A percentile compares a stretch with the other conserved stretches of the same genome.
Evolutionary conservation across 2,888 invertebrate species (phyloP).

Genomic region (Sarcophaga caerulescens): DNA sequence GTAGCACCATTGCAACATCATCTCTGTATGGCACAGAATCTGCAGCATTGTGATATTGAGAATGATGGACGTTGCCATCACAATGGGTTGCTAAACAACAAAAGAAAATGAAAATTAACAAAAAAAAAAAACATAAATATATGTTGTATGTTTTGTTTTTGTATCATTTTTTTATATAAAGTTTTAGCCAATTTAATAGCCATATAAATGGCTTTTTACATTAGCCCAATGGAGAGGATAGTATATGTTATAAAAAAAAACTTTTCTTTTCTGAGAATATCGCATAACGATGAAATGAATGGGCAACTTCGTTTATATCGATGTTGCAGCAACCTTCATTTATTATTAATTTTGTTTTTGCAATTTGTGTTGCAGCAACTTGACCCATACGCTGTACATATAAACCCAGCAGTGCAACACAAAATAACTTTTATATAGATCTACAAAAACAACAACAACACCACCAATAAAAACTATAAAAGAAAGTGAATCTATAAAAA

Average conservation of each 20-base stretch:
- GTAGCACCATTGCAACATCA: neutral
- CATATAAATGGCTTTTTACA: constrained; percentile 48
- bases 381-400: neutral
- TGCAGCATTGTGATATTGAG: neutral
- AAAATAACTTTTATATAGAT: neutral
- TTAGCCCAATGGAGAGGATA: neutral
- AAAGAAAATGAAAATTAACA: constrained; percentile 20
- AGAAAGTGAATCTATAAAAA: constrained; percentile 59
- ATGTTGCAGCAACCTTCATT: neutral
- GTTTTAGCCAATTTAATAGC: constrained; percentile 23
- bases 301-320: constrained; percentile 1
- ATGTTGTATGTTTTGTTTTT: constrained; percentile 28
- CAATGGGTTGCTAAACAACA: neutral
- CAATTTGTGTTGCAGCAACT: neutral
- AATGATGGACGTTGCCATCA: neutral
- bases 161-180: neutral
- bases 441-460: constrained; percentile 4
- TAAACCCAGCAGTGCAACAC: neutral
- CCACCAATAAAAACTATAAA: constrained; percentile 2
- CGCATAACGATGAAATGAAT: neutral
- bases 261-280: neutral
- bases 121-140: constrained; percentile 4
- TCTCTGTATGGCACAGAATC: neutral
- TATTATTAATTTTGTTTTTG: neutral
- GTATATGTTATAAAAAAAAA: neutral